These are phyloP conservation scores for Ophiothrix spiculata DNA, from an alignment of 35 echinoderm and acorn worm genomes.

Conservation along the genomic window DNA sequence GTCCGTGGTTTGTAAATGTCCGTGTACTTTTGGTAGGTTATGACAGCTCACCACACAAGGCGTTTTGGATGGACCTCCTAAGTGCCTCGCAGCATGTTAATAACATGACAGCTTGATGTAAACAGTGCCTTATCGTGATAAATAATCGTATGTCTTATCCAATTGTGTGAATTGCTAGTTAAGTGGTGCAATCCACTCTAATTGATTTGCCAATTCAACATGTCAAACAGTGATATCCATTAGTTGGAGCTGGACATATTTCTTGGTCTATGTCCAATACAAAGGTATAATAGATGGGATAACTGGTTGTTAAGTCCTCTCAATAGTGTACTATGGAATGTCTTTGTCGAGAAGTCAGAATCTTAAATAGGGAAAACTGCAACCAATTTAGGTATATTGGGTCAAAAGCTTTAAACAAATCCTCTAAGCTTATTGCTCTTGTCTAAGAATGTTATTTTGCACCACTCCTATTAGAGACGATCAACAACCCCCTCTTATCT, in stretches of 20 bases:
- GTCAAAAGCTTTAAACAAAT: no score
- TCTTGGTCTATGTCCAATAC: background rate
- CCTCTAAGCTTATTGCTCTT: no score
- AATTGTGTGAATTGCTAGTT: slow-evolving; percentile 48
- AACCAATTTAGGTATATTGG: background rate
- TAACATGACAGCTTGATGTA: slow-evolving; percentile 32
- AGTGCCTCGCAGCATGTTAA: background rate
- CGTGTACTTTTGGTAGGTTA: slow-evolving; percentile 2
- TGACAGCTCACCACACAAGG: slow-evolving; percentile 12
- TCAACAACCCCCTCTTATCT: no score
- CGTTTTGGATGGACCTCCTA: background rate
- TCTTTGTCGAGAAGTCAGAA: background rate
- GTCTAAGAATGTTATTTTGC: no score
- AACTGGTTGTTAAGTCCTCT: background rate
- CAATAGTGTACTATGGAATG: background rate
- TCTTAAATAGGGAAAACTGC: background rate
- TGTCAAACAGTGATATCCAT: background rate
- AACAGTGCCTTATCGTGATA: background rate
- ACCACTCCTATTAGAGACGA: no score
- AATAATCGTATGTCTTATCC: slow-evolving; percentile 39
- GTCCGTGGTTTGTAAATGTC: background rate
- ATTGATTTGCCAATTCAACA: slow-evolving; percentile 39
- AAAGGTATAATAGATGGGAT: background rate
- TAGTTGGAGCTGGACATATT: background rate
- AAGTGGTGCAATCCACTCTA: slow-evolving; percentile 50